phyloP scores from a whole-genome alignment of 2,888 invertebrate species.

The Polydrusus tereticollis region DNA sequence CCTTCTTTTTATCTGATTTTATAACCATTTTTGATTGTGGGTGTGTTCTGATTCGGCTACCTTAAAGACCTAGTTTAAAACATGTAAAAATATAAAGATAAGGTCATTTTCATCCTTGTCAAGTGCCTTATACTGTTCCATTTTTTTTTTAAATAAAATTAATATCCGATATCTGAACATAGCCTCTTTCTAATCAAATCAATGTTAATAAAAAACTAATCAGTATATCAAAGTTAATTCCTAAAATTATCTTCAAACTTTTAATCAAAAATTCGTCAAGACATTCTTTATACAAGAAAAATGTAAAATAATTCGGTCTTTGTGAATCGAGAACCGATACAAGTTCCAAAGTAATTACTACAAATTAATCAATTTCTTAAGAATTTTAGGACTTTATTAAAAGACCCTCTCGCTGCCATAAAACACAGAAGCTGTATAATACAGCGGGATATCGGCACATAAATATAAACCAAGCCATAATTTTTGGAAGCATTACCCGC shows the following conservation, averaged over 20 bases:
- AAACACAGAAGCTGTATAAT: constrained; percentile 26
- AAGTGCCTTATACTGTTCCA: no score
- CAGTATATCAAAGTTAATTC: neutral
- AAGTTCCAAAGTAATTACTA: constrained; percentile 10
- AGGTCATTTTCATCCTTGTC: no score
- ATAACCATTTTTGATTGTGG: no score
- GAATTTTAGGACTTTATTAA: constrained; percentile 36
- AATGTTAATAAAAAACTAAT: neutral
- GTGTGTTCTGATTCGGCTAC: no score
- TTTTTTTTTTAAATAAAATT: no score
- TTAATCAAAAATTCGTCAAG: neutral
- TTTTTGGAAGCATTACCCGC: constrained; percentile 38
- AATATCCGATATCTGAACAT: no score
- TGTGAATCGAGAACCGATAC: neutral
- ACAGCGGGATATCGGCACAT: constrained; percentile 37
- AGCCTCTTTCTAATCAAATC: no score
- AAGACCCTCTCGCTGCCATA: constrained; percentile 27
- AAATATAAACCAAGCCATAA: constrained; percentile 44
- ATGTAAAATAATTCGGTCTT: neutral
- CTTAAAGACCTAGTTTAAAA: no score
- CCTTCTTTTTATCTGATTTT: no score
- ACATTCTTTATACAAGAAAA: neutral
- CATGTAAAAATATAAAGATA: no score
- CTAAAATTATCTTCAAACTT: neutral
- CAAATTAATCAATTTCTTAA: constrained; percentile 26